Conservation (phyloP, 92 coral and sea anemone genomes). For the Porites rus region DNA sequence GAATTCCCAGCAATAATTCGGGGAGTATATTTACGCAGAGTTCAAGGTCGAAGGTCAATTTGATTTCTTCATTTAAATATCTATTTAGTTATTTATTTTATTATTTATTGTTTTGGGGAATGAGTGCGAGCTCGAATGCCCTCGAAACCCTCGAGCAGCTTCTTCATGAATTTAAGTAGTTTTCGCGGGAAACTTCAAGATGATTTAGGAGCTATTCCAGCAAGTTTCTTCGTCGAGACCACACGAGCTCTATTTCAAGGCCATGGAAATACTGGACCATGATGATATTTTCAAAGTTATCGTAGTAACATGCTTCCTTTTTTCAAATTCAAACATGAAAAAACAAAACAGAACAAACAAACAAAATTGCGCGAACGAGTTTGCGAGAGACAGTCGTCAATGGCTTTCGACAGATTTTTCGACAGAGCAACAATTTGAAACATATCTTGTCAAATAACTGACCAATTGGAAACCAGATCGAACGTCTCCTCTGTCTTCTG, state of each 20-base stretch:
- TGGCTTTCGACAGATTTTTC: slow-evolving; percentile 36
- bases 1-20: too few relatives aligned
- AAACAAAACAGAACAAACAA: neutral
- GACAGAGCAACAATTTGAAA: slow-evolving; percentile 61
- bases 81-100: too few relatives aligned
- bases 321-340: neutral
- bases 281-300: neutral
- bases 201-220: too few relatives aligned
- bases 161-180: too few relatives aligned
- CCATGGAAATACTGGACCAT: neutral
- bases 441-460: slow-evolving; percentile 56
- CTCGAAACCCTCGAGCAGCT: neutral
- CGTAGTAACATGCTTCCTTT: neutral
- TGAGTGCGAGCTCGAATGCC: neutral
- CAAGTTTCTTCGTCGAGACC: neutral
- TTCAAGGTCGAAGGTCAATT: too few relatives aligned
- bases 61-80: too few relatives aligned
- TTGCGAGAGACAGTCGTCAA: slow-evolving; percentile 52
- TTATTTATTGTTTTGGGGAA: too few relatives aligned
- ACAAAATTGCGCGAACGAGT: slow-evolving; percentile 3
- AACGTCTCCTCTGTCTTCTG: slow-evolving; percentile 44
- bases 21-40: too few relatives aligned
- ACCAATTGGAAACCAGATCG: slow-evolving; percentile 67
- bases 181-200: slow-evolving; percentile 30
- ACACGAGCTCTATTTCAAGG: neutral